These are phyloP conservation scores for Hedychridium roseum DNA, from an alignment of 2,888 invertebrate species.

Conservation along the genomic window DNA sequence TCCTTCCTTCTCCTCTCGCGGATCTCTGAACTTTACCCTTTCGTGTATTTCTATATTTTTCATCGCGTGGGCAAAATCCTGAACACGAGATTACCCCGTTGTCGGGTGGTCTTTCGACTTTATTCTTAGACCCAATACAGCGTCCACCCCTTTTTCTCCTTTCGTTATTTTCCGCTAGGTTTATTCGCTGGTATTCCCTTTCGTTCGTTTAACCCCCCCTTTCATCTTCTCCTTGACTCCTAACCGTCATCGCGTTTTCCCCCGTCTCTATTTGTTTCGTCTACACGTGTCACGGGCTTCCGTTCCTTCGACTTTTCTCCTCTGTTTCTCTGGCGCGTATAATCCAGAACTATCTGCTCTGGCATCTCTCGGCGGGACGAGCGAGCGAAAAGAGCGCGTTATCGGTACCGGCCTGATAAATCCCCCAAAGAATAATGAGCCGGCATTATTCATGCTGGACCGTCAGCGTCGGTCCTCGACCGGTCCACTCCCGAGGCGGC, in stretches of 20 bases:
- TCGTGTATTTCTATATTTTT: too few species aligned
- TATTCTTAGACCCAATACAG: too few species aligned
- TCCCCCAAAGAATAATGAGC: constrained; percentile 58
- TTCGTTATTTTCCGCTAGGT: neutral
- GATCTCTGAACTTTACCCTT: too few species aligned
- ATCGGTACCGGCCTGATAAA: constrained; percentile 57
- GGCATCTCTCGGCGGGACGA: constrained; percentile 49
- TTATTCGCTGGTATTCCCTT: neutral
- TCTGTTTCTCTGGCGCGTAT: constrained; percentile 44
- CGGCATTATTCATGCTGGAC: constrained; percentile 55
- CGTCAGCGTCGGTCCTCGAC: constrained; percentile 46
- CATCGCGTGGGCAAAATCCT: too few species aligned
- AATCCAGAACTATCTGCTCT: constrained; percentile 54
- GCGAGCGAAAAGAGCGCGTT: constrained; percentile 55
- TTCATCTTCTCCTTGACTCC: constrained; percentile 14
- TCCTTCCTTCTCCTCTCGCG: too few species aligned
- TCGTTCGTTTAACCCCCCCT: constrained; percentile 11
- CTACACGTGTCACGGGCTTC: too few species aligned
- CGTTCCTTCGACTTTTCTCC: constrained; percentile 21
- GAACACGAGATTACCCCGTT: too few species aligned
- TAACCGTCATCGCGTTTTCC: too few species aligned
- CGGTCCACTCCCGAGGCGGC: constrained; percentile 29
- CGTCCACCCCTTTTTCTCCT: neutral
- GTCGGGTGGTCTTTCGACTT: too few species aligned
- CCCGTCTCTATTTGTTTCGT: too few species aligned